Base-by-base conservation (phyloP, 1,140 invertebrate genomes). In the Drosophila eugracilis region DNA sequence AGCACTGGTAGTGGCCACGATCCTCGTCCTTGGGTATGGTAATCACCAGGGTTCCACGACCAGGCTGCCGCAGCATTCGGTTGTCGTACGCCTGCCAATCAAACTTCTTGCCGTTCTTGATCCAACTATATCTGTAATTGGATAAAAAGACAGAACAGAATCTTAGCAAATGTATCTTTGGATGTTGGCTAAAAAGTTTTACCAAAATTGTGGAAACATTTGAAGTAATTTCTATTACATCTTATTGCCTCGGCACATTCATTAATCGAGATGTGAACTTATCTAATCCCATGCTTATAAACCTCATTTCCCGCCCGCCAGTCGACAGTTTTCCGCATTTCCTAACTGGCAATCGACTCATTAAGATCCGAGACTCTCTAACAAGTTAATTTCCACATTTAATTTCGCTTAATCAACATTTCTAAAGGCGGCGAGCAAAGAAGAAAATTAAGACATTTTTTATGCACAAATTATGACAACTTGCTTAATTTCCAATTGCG, bases 1-100 rank as follows among this genome's bases (percentile, higher is more conserved):
- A 98, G 92, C 99, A 99, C 91, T 99, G 98, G 92, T 99, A 99
- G 76, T 99, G 96, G 26, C 98, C 97, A 24, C 98, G 93, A 92
- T 99, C 98, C 89, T 98, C 98, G 78, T 98, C 96, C 52, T 95
- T 93, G 0, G 98, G 98, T 69, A 94, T 94, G 32, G 96, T 96
- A 53, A 99, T 96, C 4, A 98, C 96, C 9, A 99, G 92, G 0
- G 98, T 98, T 54, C 98, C 98, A 72, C 97, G 93, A 1, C 97
- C 97, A 0, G 97, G 96, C 76, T 98, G 97, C 90, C 98, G 97
- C 1, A 96, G 96, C 90, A 99, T 98, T 71, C 98, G 95, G 75
- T 98, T 96, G 89, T 98, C 97, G 91, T 98, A 98, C 1, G 96
- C 95, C 89, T 96, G 95, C 94, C 96, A 98, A 74, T 97, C 94